Evolutionary conservation across 1,140 invertebrate species (phyloP), one percentile per base, ranked within the genome.

Genomic region (Zelostemma sp.): DNA sequence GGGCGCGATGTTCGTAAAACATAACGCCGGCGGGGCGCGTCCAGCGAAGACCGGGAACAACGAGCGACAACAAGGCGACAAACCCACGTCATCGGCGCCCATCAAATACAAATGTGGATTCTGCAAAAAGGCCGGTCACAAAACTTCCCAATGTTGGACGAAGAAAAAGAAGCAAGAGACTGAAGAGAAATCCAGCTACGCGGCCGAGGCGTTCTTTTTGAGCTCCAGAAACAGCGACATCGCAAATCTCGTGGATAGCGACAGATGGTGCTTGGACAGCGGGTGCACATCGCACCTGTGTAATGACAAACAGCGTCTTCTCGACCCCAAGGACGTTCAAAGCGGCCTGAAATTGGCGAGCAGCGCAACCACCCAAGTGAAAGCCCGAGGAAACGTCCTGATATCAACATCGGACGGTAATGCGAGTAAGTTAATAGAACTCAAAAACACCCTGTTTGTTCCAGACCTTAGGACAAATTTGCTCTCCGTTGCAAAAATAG

Each of bases 281-380:
- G 60, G 60, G 8, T 48, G 51, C n/a, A 63, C 60, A 9, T 55
- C 43, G n/a, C 63, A 59, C 35, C 2, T 67, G 18, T 67, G 63
- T 33, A 49, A 43, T 1, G 35, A 60, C 12, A 21, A 1, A 19
- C 11, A 53, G 11, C 38, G 1, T 3, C 19, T 53, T 11, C 17
- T n/a, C 9, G 15, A 31, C 33, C 4, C 33, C 2, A 9, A 51
- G 14, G 16, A 18, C 14, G 17, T 51, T 1, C 33, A 41, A 19
- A 43, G 40, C n/a, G 40, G 40, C 1, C 43, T 46, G 1, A 46
- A 46, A 17, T 19, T 46, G 17, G 43, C 43, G 8, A 46, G 43
- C 43, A 46, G 17, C 17, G 43, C 43, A 15, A 11, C 18, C 3
- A 9, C 47, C 21, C 14, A 43, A 1, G 25, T 60, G 1, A 3